Evolutionary conservation across 2,888 invertebrate species (phyloP), one percentile per base, ranked within the genome.

Genomic region (Mythimna albipuncta): DNA sequence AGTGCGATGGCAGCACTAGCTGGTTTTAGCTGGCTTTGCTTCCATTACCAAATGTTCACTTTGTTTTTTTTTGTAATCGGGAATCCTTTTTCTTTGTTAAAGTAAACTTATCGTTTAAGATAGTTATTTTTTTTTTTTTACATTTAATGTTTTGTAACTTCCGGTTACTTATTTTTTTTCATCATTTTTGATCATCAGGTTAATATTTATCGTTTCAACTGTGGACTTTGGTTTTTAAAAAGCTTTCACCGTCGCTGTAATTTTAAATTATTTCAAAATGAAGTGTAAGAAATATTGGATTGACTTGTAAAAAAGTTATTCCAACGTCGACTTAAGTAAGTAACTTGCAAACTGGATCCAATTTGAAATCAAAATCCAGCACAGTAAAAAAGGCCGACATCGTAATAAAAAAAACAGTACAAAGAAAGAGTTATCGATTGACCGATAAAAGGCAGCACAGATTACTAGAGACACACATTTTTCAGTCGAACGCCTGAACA

Each of bases 381-480:
- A 21, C 10, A 13, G 50, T 50, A 11, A 19, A 19, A 11, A 32
- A 63, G 13, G 3, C 19, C 41, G 13, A n/a, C 26, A n/a, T n/a
- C 26, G 16, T 10, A 32, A 32, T 55, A 21, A 35, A 64, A 26
- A 72, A 52, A 64, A n/a, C n/a, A 44, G 50, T 61, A 72, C 63
- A 70, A 64, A 26, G 62, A 70, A 81, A 69, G 63, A 77, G 55
- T 70, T 90, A 92, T 92, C 89, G 91, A 91, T 93, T 91, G 88
- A 83, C 88, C 87, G 88, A 91, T 91, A 93, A 92, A 93, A 90
- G 88, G 89, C 86, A 88, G 88, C 85, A 86, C 84, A 85, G 76
- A 80, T 76, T 77, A 71, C 73, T 67, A 77, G 55, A 78, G 87
- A 88, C 87, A 90, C 88, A 91, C 88, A 91, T 92, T 91, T 92